phyloP scores from a whole-genome alignment of 2,797 vertebrate genomes.

The Toxotes lorentzi region DNA sequence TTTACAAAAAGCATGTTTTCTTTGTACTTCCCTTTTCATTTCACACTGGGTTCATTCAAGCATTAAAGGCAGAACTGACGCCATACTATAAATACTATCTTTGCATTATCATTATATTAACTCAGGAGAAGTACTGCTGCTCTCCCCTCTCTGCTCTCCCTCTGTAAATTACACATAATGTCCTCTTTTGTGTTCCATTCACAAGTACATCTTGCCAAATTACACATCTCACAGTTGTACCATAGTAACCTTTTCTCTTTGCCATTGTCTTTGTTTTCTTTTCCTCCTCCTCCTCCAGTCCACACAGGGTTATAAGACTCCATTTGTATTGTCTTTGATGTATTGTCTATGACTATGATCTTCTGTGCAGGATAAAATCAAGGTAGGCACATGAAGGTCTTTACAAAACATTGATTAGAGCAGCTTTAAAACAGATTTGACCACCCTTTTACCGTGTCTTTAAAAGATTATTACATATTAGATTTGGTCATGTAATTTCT shows the following conservation, averaged over 20 bases:
- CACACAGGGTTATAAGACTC: not conserved
- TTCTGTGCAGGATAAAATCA: not conserved
- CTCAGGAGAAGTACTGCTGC: not conserved
- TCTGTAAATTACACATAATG: conserved; percentile 39
- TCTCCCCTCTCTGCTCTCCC: not conserved
- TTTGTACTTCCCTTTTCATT: not conserved
- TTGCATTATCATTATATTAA: not conserved
- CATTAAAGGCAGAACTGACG: not conserved
- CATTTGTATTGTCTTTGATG: conserved; percentile 19
- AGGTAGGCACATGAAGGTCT: not conserved
- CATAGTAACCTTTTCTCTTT: conserved; percentile 29
- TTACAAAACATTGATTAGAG: too few relatives aligned
- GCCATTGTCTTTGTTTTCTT: not conserved
- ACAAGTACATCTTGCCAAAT: conserved; percentile 38
- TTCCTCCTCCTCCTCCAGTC: conserved; percentile 20
- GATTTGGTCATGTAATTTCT: too few relatives aligned
- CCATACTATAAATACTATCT: not conserved
- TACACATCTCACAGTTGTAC: conserved; percentile 29
- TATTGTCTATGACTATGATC: not conserved
- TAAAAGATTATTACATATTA: too few relatives aligned
- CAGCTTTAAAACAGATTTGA: too few relatives aligned
- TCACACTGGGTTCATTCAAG: not conserved
- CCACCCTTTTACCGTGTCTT: too few relatives aligned
- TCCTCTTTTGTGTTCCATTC: conserved; percentile 43
- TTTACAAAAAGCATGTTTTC: not conserved